Evolutionary conservation across 2,797 vertebrate genomes (phyloP).

Genomic region (Clangula hyemalis): DNA sequence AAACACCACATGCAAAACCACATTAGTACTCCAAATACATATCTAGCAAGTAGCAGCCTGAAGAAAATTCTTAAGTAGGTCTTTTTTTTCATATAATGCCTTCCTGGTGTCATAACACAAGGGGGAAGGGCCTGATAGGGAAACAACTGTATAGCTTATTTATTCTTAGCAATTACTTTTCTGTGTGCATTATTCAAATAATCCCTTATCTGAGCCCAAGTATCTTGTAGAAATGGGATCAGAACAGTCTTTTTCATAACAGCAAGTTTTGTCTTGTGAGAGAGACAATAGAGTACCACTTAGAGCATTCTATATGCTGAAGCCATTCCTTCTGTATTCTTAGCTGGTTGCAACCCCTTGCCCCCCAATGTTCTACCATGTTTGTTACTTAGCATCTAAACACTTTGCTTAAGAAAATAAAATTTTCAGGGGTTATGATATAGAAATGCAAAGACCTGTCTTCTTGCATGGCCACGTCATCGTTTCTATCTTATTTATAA

Average conservation of each 20-base stretch:
- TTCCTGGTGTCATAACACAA: not conserved
- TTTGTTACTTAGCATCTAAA: not conserved
- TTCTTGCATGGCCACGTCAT: not conserved
- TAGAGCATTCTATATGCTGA: not conserved
- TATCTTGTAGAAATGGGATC: not conserved
- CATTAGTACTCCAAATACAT: not conserved
- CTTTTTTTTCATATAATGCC: not conserved
- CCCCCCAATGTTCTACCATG: fast-evolving
- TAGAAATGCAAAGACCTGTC: not conserved
- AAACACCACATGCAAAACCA: not conserved
- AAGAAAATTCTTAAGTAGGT: not conserved
- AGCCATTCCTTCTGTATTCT: not conserved
- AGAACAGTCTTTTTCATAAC: not conserved
- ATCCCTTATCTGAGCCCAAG: not conserved
- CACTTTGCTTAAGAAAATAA: not conserved
- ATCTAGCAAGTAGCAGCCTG: not conserved
- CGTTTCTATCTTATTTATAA: not conserved
- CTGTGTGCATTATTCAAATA: not conserved
- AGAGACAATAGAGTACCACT: not conserved
- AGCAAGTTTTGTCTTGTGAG: not conserved
- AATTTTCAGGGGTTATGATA: not conserved
- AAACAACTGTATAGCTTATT: not conserved
- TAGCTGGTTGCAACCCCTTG: not conserved
- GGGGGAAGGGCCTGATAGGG: not conserved
- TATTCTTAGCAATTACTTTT: not conserved